Base-by-base conservation (phyloP, 2,888 invertebrate species). In the Idaea dimidiata region DNA sequence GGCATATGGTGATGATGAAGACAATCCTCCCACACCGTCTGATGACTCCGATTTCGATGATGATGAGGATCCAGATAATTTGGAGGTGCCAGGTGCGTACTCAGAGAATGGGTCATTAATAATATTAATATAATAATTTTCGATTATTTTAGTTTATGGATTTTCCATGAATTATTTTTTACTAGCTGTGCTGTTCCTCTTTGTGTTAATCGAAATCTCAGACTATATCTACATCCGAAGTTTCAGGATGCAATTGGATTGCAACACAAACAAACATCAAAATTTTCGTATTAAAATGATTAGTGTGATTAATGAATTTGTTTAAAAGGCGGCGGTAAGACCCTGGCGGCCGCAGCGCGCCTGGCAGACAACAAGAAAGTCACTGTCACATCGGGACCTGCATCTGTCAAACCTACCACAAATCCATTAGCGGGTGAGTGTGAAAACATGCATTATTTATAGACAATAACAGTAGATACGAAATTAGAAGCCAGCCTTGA, bases 41-140 rank as follows among this genome's bases (percentile, higher is more conserved):
- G 93, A 92, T 62, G 91, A 90, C 65, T 93, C 93, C 53, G 97
- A 97, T 83, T 97, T 97, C 79, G 97, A 96, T 82, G 97, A 97
- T 76, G 97, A 97, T 84, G 97, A 97, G 76, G 97, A 97, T 93
- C 97, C 97, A 63, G 97, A 97, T 86, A 97, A 96, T 90, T 96
- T 97, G 88, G 97, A 97, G 94, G 97, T 97, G 57, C 97, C 97
- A 84, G 97, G 97, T 96, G 65, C 6, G 54, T 54, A 16, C 54
- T 54, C 54, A 54, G 32, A 16, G 54, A 14, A 16, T 54, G n/a
- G 54, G 54, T 6, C 6, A 54, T 6, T n/a, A n/a, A n/a, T n/a
- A n/a, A n/a, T n/a, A n/a, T n/a, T n/a, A n/a, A n/a, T n/a, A n/a
- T n/a, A n/a, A n/a, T n/a, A n/a, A n/a, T n/a, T n/a, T n/a, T n/a